phyloP scores from a whole-genome alignment of 2,888 invertebrate species.

The Crossocerus cetratus region DNA sequence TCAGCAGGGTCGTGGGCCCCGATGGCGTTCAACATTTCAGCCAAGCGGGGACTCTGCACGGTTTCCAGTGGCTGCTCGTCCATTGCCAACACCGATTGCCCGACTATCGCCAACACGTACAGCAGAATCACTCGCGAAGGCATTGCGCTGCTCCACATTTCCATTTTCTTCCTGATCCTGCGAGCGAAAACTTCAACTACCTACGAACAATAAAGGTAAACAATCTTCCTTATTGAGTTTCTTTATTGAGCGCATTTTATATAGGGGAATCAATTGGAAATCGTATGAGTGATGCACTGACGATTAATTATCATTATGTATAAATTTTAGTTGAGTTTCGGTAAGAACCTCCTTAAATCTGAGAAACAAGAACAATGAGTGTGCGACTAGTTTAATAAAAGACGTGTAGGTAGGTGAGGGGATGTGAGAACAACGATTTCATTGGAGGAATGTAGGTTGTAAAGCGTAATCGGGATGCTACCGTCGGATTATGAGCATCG shows the following conservation, averaged over 20 bases:
- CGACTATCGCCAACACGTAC: slow-evolving; percentile 54
- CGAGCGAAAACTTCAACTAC: too few relatives aligned
- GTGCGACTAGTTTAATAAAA: too few relatives aligned
- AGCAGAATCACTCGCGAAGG: slow-evolving; percentile 50
- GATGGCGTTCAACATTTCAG: slow-evolving; percentile 33
- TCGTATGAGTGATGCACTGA: too few relatives aligned
- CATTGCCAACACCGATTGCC: slow-evolving; percentile 53
- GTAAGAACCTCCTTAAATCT: too few relatives aligned
- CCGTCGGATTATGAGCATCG: not conserved
- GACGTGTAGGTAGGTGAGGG: too few relatives aligned
- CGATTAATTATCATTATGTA: too few relatives aligned
- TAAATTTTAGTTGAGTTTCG: too few relatives aligned
- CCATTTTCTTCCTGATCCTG: slow-evolving; percentile 24
- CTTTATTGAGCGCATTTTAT: too few relatives aligned
- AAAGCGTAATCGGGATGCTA: not conserved
- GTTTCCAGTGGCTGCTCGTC: slow-evolving; percentile 54
- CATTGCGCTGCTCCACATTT: slow-evolving; percentile 17
- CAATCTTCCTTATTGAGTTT: too few relatives aligned
- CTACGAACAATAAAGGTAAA: too few relatives aligned
- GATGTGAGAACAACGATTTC: not conserved
- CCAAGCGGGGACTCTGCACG: slow-evolving; percentile 40
- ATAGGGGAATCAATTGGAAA: too few relatives aligned
- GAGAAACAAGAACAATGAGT: too few relatives aligned
- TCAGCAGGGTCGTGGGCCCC: slow-evolving; percentile 49
- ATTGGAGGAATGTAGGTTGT: slow-evolving; percentile 1